Percentiles rank a stretch among this genome's conserved stretches.
phyloP scores from a whole-genome alignment of 2,113 vertebrate species.

The Lichenostomus cassidix region DNA sequence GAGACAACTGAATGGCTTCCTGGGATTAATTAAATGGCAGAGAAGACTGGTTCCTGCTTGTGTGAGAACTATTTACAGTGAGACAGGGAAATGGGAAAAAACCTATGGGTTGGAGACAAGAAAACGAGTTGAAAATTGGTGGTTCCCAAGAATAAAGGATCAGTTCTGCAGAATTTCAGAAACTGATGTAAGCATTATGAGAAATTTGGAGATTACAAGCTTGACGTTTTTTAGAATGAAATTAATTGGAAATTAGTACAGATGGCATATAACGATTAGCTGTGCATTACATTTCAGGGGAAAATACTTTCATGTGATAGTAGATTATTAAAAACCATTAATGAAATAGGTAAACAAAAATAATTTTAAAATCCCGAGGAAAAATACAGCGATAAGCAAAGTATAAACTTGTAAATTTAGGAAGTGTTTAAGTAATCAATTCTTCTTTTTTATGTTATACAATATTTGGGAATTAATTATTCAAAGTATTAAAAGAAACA shows the following conservation, averaged over 20 bases:
- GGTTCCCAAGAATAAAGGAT: constrained; percentile 84
- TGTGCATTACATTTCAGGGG: not conserved
- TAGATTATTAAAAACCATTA: not conserved
- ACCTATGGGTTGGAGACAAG: constrained; percentile 84
- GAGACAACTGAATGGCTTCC: not conserved
- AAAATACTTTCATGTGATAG: not conserved
- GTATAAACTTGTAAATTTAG: not conserved
- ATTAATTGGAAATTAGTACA: not conserved
- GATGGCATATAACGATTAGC: not conserved
- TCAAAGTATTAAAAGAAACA: not conserved
- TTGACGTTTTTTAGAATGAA: not conserved
- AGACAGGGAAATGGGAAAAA: constrained; percentile 88
- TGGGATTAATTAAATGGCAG: constrained; percentile 3
- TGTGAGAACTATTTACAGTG: constrained; percentile 82
- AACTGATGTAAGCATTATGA: constrained; percentile 75
- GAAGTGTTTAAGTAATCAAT: not conserved
- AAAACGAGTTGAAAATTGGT: constrained; percentile 86
- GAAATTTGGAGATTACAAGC: not conserved
- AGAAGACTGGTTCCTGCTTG: constrained; percentile 1
- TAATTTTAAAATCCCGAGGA: not conserved
- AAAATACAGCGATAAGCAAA: not conserved
- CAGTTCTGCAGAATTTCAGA: constrained; percentile 70
- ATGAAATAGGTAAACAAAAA: not conserved
- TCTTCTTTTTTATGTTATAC: not conserved
- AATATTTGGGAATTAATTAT: not conserved